Evolutionary conservation across 2,113 vertebrate genomes (phyloP).

Genomic region (Rhea pennata): DNA sequence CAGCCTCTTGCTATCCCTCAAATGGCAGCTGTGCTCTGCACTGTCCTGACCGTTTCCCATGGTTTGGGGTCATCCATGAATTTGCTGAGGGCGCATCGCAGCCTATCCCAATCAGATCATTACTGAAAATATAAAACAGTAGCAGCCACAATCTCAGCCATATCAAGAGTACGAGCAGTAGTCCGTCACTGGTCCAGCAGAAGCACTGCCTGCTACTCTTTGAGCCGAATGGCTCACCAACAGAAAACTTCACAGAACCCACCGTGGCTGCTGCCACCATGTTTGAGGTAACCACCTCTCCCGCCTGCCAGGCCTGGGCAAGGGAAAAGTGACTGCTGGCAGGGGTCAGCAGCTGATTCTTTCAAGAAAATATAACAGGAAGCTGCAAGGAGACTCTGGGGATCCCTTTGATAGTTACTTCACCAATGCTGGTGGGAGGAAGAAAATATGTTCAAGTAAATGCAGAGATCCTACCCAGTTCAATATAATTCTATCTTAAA

Average conservation of each 20-base stretch:
- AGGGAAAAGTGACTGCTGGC: background rate
- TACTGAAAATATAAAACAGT: too few species aligned
- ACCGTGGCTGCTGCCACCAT: background rate
- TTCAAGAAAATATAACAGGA: background rate
- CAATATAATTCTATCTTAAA: background rate
- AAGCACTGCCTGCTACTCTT: background rate
- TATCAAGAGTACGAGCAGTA: too few species aligned
- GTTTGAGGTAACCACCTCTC: accelerated
- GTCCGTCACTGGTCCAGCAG: background rate
- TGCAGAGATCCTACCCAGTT: background rate
- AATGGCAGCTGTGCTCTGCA: too few species aligned
- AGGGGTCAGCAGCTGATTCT: background rate
- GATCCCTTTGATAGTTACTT: background rate
- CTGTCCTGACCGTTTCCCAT: too few species aligned
- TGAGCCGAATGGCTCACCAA: background rate
- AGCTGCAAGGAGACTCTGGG: background rate
- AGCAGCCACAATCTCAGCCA: too few species aligned
- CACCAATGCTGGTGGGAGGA: background rate
- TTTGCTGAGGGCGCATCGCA: too few species aligned
- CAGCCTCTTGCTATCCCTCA: background rate
- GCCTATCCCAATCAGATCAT: too few species aligned
- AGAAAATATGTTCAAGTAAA: background rate
- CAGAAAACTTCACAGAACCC: accelerated
- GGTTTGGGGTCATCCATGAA: too few species aligned
- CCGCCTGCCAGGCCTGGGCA: background rate